Conservation (phyloP, 1,140 invertebrate genomes). For the Proales similis region DNA sequence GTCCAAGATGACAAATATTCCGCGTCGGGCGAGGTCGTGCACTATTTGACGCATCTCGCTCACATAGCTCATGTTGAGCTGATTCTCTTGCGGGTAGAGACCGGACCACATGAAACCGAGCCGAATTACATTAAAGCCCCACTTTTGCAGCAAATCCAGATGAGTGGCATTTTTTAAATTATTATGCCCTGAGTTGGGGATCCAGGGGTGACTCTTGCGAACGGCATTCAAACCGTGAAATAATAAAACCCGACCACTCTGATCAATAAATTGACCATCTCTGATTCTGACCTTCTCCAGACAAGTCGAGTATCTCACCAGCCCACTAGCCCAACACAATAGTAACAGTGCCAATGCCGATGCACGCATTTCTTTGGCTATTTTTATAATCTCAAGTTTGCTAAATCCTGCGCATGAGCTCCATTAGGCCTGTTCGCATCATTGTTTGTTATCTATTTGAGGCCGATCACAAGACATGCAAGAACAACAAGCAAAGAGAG, state of each 20-base stretch:
- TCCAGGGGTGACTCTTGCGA: slow-evolving; percentile 41
- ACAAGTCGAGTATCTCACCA: neutral
- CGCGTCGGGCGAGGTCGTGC: slow-evolving; percentile 38
- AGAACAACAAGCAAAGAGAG: too few relatives aligned
- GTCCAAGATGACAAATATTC: slow-evolving; percentile 43
- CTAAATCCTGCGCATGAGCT: neutral
- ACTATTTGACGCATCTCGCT: slow-evolving; percentile 40
- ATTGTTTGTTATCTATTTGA: neutral
- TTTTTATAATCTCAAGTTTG: neutral
- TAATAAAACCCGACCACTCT: slow-evolving; percentile 39
- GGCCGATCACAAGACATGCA: too few relatives aligned
- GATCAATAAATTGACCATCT: slow-evolving; percentile 39
- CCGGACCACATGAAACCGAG: slow-evolving; percentile 43
- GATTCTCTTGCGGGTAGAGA: slow-evolving; percentile 38
- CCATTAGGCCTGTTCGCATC: neutral
- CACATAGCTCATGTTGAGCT: slow-evolving; percentile 42
- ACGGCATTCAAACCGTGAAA: slow-evolving; percentile 44
- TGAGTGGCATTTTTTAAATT: slow-evolving; percentile 40
- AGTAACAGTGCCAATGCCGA: neutral
- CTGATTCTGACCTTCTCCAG: slow-evolving; percentile 22
- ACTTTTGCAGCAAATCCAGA: slow-evolving; percentile 39
- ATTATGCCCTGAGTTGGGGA: slow-evolving; percentile 27
- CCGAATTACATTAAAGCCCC: slow-evolving; percentile 43
- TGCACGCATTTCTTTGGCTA: neutral
- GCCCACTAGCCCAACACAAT: neutral